Base-by-base conservation (phyloP, 2,797 vertebrate species). In the Mormyrus proboscirostris region DNA sequence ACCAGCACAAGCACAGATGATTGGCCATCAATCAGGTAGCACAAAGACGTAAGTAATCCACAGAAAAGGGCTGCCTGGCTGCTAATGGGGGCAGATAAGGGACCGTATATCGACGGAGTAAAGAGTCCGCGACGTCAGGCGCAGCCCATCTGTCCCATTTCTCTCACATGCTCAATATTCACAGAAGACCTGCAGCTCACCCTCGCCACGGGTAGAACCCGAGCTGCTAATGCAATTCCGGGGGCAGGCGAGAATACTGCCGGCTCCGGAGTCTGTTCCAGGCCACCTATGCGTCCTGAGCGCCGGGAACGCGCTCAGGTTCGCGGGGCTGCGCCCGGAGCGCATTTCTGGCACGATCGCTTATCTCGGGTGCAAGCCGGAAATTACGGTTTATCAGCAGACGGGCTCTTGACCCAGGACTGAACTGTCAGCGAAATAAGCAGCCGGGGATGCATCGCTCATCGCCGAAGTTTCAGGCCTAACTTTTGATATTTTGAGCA, bases 81-180 rank as follows among this genome's bases (percentile, higher is more conserved):
- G 22, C 88, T 88, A 90, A 89, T 89, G 73, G 87, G 89, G 89
- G 89, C 69, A 85, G 89, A 90, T 90, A 87, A 89, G 89, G 50
- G 57, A 29, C 10, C 14, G 88, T 84, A 88, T 85, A 69, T 88
- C 88, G 84, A 86, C 83, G 86, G 76, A 22, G 14, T 69, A 50
- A 76, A 88, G 69, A 57, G 29, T 10, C 89, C 76, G 79, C 9
- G 49, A 55, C 44, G 12, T 49, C 41, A 51, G 83, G n/a, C 47
- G 9, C 49, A n/a, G 49, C 50, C 85, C 33, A 49, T 29, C 65
- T 50, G 50, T 87, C 55, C 86, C 33, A 86, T 87, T 86, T 25
- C 51, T 79, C 76, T 76, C 51, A 79, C 87, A 79, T 44, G 57
- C 57, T 65, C 47, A 88, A 41, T 90, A 62, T 19, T 50, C 38